Evolutionary conservation across 92 coral and sea anemone genomes (phyloP), one percentile per base, ranked within the genome.

Genomic region (Pocillopora grandis): DNA sequence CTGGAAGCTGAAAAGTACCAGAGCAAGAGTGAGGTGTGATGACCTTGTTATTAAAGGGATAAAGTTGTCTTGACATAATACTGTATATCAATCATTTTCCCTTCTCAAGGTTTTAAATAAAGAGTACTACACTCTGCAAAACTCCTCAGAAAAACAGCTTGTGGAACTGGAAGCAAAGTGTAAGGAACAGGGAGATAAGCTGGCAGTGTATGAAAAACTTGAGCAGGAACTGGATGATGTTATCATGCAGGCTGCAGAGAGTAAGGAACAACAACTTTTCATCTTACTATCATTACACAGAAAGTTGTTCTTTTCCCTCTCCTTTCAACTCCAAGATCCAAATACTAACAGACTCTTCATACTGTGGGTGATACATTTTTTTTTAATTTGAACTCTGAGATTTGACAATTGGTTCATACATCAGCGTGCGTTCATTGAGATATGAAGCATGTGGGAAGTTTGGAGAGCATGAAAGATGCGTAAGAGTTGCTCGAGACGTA

Each of bases 191-290:
- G 86, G 76, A 80, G 89, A 92, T 31, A 96, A 96, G 70, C 90
- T 96, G 61, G 76, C 90, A 36, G 77, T 88, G 27, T 96, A 96
- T 68, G 99, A 96, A 67, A 90, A 91, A 15, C 91, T 96, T 64
- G 99, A 96, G 75, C 94, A 91, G 66, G 99, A 96, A 72, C 83
- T 96, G 58, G 99, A 96, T 88, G 99, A 96, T 84, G 95, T 96
- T 78, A 94, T 96, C 66, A 84, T 96, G 94, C 99, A 96, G 70
- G 93, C 99, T 35, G 99, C 99, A 57, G 98, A 96, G 65, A 91
- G 99, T 96, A 75, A 82, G 94, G 49, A 69, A 15, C 1, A 20
- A 0, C 49, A 71, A 16, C 48, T 35, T 1, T 2, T 42, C 8
- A 42, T 42, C 52, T 42, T 4, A 42, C 52, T 42, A 42, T 42